phyloP scores from a whole-genome alignment of 2,113 vertebrate genomes.

The Vicugna pacos region DNA sequence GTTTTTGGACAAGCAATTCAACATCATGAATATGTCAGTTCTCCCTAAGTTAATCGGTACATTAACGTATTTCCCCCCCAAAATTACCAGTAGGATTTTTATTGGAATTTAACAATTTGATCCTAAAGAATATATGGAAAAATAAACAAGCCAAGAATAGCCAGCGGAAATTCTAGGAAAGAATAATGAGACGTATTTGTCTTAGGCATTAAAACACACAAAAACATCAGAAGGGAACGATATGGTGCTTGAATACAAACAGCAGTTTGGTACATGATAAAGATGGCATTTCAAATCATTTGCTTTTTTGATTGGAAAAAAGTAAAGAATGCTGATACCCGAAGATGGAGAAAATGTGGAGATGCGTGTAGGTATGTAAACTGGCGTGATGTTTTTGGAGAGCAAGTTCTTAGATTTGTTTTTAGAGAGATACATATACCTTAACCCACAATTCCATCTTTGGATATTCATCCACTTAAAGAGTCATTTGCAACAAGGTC shows the following conservation, averaged over 20 bases:
- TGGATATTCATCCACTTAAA: background rate
- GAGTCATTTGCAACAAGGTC: background rate
- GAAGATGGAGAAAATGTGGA: background rate
- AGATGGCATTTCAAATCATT: background rate
- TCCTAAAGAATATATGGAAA: background rate
- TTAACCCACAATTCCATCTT: background rate
- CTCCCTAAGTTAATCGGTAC: background rate
- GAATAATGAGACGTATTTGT: background rate
- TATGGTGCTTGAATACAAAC: background rate
- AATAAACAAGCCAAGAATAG: background rate
- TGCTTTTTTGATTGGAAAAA: background rate
- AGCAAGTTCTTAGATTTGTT: background rate
- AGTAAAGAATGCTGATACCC: background rate
- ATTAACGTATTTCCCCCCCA: fast-evolving
- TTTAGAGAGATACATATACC: background rate
- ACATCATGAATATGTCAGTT: background rate
- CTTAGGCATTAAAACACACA: background rate
- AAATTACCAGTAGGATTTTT: background rate
- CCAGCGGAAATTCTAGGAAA: background rate
- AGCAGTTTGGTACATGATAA: background rate
- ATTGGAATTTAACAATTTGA: constrained; percentile 19
- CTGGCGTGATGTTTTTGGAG: background rate
- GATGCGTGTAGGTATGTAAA: background rate
- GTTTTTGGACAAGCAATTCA: background rate
- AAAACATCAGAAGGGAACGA: background rate